Evolutionary conservation across 1,140 invertebrate species (phyloP), one percentile per base, ranked within the genome.

Genomic region (Himalopsyche phryganea): DNA sequence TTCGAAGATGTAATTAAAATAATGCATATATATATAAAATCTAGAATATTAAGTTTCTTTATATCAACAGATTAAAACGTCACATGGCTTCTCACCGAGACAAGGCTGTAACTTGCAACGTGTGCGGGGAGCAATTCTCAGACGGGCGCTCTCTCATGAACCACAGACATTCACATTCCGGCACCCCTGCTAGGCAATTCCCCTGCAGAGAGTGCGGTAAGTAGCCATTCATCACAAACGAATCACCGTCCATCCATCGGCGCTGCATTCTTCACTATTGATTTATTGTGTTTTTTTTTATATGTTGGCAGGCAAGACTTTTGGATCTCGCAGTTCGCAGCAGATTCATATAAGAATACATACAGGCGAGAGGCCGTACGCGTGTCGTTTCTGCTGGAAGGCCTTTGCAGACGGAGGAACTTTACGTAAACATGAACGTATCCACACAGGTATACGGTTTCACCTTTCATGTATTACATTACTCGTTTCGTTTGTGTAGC

Each of bases 331-430:
- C 47, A 98, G 94, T 79, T 89, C 96, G 0, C 88, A 91, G 57
- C 92, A 96, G 72, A 96, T 96, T 65, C 92, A 95, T 69, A 83
- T 92, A 15, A 81, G 92, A 17, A 92, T 92, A 42, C 91, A 94
- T 67, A 94, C 91, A 1, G 89, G 90, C 13, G 83, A 85, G 66
- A 81, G 89, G 36, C 88, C 94, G 0, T 97, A 97, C 69, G 90
- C 87, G 4, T 98, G 96, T 71, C 85, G 87, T n/a, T 97, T 94
- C 72, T 99, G 97, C 73, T 96, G 95, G 82, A 98, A 99, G 72
- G 92, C 96, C 17, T 99, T 98, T 70, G 96, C 96, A 0, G 98
- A 98, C 65, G 96, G 95, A 32, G 96, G 95, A 5, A 99, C 98
- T 46, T 76, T 99, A 36, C 85, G 95, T 9, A 92, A 98, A 67